Evolutionary conservation across 2,113 vertebrate species (phyloP).

Genomic region (Dendropsophus ebraccatus): DNA sequence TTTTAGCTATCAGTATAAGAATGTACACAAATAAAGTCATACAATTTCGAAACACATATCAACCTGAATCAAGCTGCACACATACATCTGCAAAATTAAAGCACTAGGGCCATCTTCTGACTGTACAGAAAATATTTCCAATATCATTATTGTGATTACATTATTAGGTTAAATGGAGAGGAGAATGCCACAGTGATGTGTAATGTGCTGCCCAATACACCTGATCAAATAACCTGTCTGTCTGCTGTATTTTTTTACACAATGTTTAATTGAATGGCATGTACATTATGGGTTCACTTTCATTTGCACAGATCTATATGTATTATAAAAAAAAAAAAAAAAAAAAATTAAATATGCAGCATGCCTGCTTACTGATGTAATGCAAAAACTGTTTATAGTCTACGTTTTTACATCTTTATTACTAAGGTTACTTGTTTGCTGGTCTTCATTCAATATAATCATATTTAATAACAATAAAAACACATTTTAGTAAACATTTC

Average conservation of each 20-base stretch:
- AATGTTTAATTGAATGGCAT: constrained; percentile 36
- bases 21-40: constrained; percentile 59
- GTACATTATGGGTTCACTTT: neutral
- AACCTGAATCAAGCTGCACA: constrained; percentile 65
- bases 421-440: neutral
- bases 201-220: constrained; percentile 65
- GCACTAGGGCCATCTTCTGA: constrained; percentile 87
- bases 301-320: neutral
- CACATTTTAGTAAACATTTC: neutral
- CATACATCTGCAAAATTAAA: constrained; percentile 76
- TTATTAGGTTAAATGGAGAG: constrained; percentile 63
- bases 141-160: constrained; percentile 63
- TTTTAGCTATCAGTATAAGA: constrained; percentile 63
- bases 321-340: too few species aligned
- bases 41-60: constrained; percentile 67
- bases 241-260: neutral
- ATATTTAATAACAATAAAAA: neutral
- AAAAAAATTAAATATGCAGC: neutral
- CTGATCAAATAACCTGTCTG: constrained; percentile 63
- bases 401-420: neutral
- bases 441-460: neutral
- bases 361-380: neutral
- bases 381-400: neutral
- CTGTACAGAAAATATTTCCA: constrained; percentile 71
- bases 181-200: constrained; percentile 56